These are phyloP conservation scores for Syrphus vitripennis DNA, from an alignment of 2,888 invertebrate species.

Conservation along the genomic window DNA sequence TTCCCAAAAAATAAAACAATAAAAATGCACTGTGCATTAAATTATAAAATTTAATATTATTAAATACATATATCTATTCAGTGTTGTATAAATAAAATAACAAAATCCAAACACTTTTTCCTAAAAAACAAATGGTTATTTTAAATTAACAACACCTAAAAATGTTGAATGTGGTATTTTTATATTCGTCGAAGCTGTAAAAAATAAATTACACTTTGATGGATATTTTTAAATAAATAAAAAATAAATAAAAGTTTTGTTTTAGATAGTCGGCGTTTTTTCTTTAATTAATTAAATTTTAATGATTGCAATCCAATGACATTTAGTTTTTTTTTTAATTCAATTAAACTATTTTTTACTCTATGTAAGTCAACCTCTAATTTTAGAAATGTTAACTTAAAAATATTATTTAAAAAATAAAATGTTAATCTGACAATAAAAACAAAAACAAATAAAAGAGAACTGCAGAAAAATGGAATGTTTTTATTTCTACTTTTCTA, in stretches of 20 bases:
- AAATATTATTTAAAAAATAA: neutral
- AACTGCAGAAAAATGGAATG: slow-evolving; percentile 19
- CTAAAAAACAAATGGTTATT: slow-evolving; percentile 5
- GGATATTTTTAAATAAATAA: neutral
- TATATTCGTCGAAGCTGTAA: slow-evolving; percentile 20
- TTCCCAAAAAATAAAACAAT: neutral
- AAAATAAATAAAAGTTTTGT: neutral
- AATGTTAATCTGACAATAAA: slow-evolving; percentile 67
- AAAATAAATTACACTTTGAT: neutral
- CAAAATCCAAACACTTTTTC: slow-evolving; percentile 34
- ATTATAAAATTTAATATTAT: slow-evolving; percentile 2
- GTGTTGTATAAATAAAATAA: slow-evolving; percentile 54
- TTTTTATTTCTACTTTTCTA: slow-evolving; percentile 9
- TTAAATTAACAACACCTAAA: neutral
- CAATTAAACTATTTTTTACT: neutral
- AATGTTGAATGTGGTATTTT: slow-evolving; percentile 45
- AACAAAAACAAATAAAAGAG: slow-evolving; percentile 23
- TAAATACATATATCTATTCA: slow-evolving; percentile 32
- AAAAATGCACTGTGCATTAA: slow-evolving; percentile 27
- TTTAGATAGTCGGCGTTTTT: slow-evolving; percentile 65
- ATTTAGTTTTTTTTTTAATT: neutral
- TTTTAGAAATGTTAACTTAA: slow-evolving; percentile 14
- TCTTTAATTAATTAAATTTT: neutral
- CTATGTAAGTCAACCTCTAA: neutral
- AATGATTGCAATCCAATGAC: neutral